Conservation (phyloP, 92 coral and sea anemone genomes). For the Diadumene lineata region DNA sequence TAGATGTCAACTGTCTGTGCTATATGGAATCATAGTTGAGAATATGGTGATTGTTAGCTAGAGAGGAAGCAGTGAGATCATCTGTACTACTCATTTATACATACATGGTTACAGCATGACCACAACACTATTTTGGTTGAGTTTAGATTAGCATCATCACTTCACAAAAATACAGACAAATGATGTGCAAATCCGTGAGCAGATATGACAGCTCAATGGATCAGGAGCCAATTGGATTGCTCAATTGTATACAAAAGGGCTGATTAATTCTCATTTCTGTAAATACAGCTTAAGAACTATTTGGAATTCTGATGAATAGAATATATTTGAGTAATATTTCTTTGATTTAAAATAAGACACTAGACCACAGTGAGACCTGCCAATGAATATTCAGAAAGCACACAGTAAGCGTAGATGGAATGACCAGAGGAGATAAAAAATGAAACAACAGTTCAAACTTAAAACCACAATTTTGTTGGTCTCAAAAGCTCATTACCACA, state of each 20-base stretch:
- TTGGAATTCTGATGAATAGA: conserved; percentile 1
- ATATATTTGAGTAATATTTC: too few species aligned
- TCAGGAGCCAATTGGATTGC: conserved; percentile 15
- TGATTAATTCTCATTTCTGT: conserved; percentile 21
- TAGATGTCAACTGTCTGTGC: not conserved
- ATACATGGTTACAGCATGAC: conserved; percentile 7
- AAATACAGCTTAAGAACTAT: conserved; percentile 9
- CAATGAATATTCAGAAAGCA: too few species aligned
- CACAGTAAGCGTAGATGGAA: not conserved
- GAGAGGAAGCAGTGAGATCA: conserved; percentile 11
- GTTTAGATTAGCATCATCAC: conserved; percentile 24
- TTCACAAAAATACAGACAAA: conserved; percentile 7
- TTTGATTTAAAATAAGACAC: too few species aligned
- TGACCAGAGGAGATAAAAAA: too few species aligned
- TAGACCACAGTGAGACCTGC: too few species aligned
- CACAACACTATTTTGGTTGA: conserved; percentile 30
- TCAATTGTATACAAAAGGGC: conserved; percentile 10
- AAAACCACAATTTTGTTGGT: conserved; percentile 10
- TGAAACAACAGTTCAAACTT: conserved; percentile 4
- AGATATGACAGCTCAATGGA: not conserved
- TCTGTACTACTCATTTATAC: conserved; percentile 21
- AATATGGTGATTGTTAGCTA: conserved; percentile 9
- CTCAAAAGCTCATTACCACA: conserved; percentile 17
- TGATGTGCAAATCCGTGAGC: conserved; percentile 29
- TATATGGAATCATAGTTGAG: conserved; percentile 1